Evolutionary conservation across 2,113 vertebrate species (phyloP).

Genomic region (Sturnus vulgaris): DNA sequence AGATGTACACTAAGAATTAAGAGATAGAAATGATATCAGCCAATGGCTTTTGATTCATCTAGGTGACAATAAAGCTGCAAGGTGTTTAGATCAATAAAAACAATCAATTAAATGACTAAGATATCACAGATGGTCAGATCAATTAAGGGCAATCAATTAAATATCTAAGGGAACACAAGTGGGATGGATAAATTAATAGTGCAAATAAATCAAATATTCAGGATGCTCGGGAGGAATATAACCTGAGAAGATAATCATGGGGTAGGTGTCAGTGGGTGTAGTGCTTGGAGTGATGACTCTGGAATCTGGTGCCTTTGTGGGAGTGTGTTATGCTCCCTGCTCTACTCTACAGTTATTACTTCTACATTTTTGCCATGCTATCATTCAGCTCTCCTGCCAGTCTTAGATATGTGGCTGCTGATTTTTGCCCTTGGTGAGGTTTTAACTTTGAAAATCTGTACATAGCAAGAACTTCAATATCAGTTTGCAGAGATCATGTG

Average conservation of each 20-base stretch:
- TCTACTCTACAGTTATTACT: background rate
- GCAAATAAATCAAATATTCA: constrained; percentile 44
- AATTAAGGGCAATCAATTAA: constrained; percentile 54
- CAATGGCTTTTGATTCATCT: background rate
- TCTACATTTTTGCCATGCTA: background rate
- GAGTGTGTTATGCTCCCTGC: background rate
- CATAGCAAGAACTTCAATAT: background rate
- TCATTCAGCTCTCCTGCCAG: background rate
- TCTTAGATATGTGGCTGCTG: background rate
- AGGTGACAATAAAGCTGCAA: background rate
- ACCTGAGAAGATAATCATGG: background rate
- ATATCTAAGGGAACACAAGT: constrained; percentile 33
- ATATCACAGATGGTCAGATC: constrained; percentile 37
- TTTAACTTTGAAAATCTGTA: background rate
- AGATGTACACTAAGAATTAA: background rate
- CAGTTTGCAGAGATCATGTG: background rate
- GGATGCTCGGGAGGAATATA: background rate
- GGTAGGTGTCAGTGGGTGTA: background rate
- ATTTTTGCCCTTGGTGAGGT: background rate
- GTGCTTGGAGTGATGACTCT: background rate
- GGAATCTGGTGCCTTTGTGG: background rate
- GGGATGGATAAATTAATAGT: constrained; percentile 41
- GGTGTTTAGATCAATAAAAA: constrained; percentile 14
- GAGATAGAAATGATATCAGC: background rate
- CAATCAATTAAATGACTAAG: constrained; percentile 13